A percentile compares a stretch with the other conserved stretches of the same genome.
phyloP scores from a whole-genome alignment of 2,888 invertebrate species.

The Nipponacmea schrenckii region DNA sequence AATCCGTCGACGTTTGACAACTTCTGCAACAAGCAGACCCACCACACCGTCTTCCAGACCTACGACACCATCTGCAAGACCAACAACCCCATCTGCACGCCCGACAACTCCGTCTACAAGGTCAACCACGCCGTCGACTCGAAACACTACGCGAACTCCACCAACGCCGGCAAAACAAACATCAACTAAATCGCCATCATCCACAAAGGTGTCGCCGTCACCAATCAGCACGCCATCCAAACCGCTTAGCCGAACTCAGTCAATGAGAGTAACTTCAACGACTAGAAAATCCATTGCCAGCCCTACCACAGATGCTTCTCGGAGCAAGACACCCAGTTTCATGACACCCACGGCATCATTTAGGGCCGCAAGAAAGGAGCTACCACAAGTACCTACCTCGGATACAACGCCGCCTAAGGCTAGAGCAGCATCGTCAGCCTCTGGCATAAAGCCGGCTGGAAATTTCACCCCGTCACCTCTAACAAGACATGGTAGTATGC shows the following conservation, averaged over 20 bases:
- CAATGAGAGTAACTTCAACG: conserved; percentile 33
- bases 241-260: conserved; percentile 34
- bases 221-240: conserved; percentile 3
- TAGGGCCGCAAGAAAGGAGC: conserved; percentile 35
- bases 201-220: conserved; percentile 25
- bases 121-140: conserved; percentile 21
- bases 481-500: conserved; percentile 45
- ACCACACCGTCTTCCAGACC: conserved; percentile 19
- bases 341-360: conserved; percentile 55
- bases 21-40: conserved; percentile 31
- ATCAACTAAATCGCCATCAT: conserved; percentile 22
- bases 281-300: conserved; percentile 13
- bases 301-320: conserved; percentile 7
- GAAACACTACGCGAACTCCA: conserved; percentile 22
- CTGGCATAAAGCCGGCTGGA: conserved; percentile 22
- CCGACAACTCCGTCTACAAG: conserved; percentile 19
- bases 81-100: conserved; percentile 20
- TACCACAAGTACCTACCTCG: conserved; percentile 28
- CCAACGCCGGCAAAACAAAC: conserved; percentile 27
- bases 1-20: conserved; percentile 32
- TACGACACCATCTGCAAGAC: conserved; percentile 29
- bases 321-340: conserved; percentile 36
- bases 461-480: conserved; percentile 35
- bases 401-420: conserved; percentile 36
- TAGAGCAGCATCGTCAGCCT: conserved; percentile 27